Conservation (phyloP, 2,888 invertebrate species). For the Miltochrista miniata region DNA sequence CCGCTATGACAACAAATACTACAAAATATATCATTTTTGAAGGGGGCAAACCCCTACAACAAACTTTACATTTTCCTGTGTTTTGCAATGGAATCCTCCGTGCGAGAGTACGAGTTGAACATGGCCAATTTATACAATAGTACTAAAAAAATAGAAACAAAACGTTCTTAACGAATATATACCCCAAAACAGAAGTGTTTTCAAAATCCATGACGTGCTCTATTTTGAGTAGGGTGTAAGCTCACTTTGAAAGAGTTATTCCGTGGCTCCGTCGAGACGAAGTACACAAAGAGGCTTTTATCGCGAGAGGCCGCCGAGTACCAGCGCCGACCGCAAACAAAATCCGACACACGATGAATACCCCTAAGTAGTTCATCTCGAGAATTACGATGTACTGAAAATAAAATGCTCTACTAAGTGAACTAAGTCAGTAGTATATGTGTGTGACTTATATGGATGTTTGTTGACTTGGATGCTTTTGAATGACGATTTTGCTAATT, state of each 20-base stretch:
- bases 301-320: conserved; percentile 54
- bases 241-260: conserved; percentile 67
- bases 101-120: too few species aligned
- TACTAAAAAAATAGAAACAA: too few species aligned
- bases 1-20: too few species aligned
- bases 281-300: conserved; percentile 76
- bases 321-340: conserved; percentile 53
- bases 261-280: conserved; percentile 43
- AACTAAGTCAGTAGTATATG: not conserved
- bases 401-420: conserved; percentile 5
- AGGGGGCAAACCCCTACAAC: too few species aligned
- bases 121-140: too few species aligned
- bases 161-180: too few species aligned
- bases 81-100: too few species aligned
- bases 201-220: conserved; percentile 30
- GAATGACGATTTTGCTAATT: too few species aligned
- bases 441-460: not conserved
- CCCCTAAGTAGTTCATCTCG: conserved; percentile 57
- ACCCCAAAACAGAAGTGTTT: conserved; percentile 16
- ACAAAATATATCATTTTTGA: too few species aligned
- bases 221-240: conserved; percentile 51
- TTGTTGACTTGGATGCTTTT: too few species aligned
- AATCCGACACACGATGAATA: conserved; percentile 63
- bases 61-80: too few species aligned
- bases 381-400: conserved; percentile 40